Conservation (phyloP, 2,888 invertebrate species). For the Perizoma flavofasciatum region DNA sequence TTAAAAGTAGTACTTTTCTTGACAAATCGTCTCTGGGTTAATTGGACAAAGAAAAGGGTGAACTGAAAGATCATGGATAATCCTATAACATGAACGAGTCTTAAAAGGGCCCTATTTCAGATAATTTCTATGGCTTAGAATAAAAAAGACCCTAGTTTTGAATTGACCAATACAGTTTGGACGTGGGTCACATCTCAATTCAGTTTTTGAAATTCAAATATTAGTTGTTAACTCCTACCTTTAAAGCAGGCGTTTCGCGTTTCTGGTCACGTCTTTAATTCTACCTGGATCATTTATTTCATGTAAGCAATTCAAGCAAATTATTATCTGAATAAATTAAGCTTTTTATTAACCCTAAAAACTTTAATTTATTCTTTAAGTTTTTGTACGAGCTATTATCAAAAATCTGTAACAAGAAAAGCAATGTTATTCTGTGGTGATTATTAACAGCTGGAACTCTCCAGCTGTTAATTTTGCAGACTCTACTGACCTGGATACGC, state of each 20-base stretch:
- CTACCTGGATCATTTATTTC: conserved; percentile 31
- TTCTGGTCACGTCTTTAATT: conserved; percentile 37
- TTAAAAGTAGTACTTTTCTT: too few species aligned
- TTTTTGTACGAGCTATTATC: too few species aligned
- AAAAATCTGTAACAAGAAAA: too few species aligned
- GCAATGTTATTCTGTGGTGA: too few species aligned
- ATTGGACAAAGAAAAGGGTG: too few species aligned
- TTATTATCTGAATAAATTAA: conserved; percentile 2
- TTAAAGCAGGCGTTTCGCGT: conserved; percentile 25
- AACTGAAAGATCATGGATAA: too few species aligned
- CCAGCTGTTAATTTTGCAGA: too few species aligned
- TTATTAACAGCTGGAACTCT: too few species aligned
- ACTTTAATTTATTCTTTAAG: too few species aligned
- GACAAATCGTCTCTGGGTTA: too few species aligned
- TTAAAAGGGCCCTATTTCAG: conserved; percentile 5
- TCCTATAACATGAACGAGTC: background rate
- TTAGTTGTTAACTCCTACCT: conserved; percentile 29
- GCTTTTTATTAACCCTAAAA: too few species aligned
- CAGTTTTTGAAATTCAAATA: conserved; percentile 37
- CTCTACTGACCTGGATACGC: too few species aligned
- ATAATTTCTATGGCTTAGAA: conserved; percentile 9
- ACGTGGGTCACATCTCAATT: conserved; percentile 33
- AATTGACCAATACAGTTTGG: conserved; percentile 32
- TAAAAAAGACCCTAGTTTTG: conserved; percentile 6
- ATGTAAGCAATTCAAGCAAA: conserved; percentile 2